These are phyloP conservation scores for Nipponacmea schrenckii DNA, from an alignment of 2,888 invertebrate genomes.

Conservation along the genomic window DNA sequence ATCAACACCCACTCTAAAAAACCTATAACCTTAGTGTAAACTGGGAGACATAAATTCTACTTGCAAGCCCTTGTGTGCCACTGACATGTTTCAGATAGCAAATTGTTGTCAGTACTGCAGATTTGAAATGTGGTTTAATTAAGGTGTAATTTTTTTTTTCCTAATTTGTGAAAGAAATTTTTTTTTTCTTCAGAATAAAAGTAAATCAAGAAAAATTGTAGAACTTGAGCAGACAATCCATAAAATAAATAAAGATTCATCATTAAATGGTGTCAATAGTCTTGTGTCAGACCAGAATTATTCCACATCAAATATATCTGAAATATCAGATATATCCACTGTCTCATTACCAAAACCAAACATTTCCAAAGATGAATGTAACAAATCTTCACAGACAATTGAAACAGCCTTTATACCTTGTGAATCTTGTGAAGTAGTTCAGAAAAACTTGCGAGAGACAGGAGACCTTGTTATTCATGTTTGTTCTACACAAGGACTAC, in stretches of 20 bases:
- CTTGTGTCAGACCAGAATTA: neutral
- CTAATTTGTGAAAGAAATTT: neutral
- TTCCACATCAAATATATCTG: constrained; percentile 1
- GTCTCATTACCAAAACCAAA: constrained; percentile 23
- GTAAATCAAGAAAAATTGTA: constrained; percentile 44
- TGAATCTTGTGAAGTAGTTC: constrained; percentile 64
- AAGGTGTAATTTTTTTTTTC: too few relatives aligned
- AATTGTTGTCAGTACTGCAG: too few relatives aligned
- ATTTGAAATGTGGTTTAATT: too few relatives aligned
- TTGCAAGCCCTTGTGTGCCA: too few relatives aligned
- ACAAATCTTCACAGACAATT: constrained; percentile 65
- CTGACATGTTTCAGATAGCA: too few relatives aligned
- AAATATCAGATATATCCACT: neutral
- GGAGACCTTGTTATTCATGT: constrained; percentile 56
- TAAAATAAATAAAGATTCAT: constrained; percentile 29
- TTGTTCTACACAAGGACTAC: constrained; percentile 62
- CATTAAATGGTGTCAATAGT: neutral
- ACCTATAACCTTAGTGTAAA: too few relatives aligned
- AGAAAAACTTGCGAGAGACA: constrained; percentile 58
- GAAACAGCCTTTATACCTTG: constrained; percentile 68
- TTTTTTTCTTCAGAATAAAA: constrained; percentile 46
- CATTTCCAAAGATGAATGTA: constrained; percentile 57
- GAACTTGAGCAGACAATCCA: constrained; percentile 52
- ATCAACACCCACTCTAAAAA: too few relatives aligned
- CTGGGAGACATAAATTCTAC: too few relatives aligned